These are phyloP conservation scores for Dryobates pubescens DNA, from an alignment of 2,797 vertebrate species.

Conservation along the genomic window DNA sequence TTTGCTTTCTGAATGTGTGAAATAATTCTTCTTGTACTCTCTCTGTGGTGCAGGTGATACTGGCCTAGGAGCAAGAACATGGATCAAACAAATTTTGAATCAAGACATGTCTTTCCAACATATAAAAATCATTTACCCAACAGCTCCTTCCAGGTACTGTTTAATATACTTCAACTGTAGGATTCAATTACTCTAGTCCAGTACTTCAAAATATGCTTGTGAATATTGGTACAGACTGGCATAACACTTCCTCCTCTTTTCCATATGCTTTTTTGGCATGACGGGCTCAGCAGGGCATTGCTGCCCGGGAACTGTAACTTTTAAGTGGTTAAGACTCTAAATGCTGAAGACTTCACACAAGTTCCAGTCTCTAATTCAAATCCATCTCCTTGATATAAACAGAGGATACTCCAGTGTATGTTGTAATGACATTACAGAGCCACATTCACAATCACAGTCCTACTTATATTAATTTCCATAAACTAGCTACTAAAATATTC, in stretches of 20 bases:
- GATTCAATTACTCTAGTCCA: background rate
- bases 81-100: constrained; percentile 85
- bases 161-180: background rate
- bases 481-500: background rate
- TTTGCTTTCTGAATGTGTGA: background rate
- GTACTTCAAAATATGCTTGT: background rate
- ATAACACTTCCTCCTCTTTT: background rate
- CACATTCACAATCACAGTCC: background rate
- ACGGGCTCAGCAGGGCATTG: background rate
- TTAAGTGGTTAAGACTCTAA: background rate
- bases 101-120: constrained; percentile 87
- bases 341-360: background rate
- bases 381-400: background rate
- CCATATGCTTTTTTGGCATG: background rate
- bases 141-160: constrained; percentile 85
- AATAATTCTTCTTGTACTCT: background rate
- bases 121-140: constrained; percentile 90
- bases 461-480: background rate
- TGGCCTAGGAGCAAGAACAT: constrained; percentile 83
- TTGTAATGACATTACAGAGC: background rate
- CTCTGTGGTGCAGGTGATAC: constrained; percentile 83
- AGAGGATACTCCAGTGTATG: background rate
- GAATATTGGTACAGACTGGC: background rate
- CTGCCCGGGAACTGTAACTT: background rate
- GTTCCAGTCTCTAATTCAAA: background rate